Evolutionary conservation across 92 coral and sea anemone genomes (phyloP), one percentile per base, ranked within the genome.

Genomic region (Pocillopora grandis): DNA sequence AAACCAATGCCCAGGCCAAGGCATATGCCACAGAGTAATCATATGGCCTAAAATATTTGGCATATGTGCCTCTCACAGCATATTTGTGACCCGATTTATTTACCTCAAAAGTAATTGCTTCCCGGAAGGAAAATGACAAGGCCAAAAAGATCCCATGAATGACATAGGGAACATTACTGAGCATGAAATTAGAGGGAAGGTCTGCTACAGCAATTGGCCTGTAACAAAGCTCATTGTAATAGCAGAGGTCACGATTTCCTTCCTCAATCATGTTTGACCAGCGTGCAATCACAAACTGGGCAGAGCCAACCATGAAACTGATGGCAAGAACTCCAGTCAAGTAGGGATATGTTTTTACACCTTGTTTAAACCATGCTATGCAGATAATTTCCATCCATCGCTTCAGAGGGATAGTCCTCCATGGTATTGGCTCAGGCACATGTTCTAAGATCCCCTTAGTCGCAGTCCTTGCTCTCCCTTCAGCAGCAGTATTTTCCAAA

Each of bases 241-340:
- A 96, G 81, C 98, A 96, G 21, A 90, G 81, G 65, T 96, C 98
- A 5, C 98, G 98, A 88, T 96, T 76, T 12, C 98, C 98, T n/a
- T 89, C 88, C 65, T 89, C 71, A 19, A 94, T 92, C 98, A 96
- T 96, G 67, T 87, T 91, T 31, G 92, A 89, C 98, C 98, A 96
- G 62, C 94, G 95, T 3, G 93, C 94, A 76, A 96, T 92, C 5
- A 96, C 98, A 78, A 96, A 42, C 52, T 42, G 52, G 52, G 52
- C 52, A 3, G 52, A 42, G 1, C 98, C 98, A n/a, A 95, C 95
- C 84, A 93, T 72, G 58, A 96, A 95, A 76, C 96, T 92, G 35
- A 94, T 87, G 15, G 98, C 98, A 35, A 94, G 84, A 15, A 96
- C 95, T 11, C 84, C 98, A 1, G 98, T 96, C 62, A 93, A 82